Conservation (phyloP, 2,113 vertebrate species). For the Hoplias malabaricus region DNA sequence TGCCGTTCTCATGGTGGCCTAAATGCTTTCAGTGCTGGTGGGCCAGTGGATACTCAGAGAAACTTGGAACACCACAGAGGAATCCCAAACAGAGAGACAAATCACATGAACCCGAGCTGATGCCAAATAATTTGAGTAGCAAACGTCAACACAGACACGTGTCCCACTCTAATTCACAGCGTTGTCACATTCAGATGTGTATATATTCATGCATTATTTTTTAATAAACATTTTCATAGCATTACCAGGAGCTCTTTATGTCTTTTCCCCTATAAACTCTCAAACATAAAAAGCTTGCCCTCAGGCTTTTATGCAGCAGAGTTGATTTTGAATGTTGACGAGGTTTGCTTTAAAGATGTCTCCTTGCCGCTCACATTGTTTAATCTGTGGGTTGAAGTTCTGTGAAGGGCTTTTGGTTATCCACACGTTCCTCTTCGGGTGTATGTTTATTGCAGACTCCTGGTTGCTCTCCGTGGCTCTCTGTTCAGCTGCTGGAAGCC, state of each 20-base stretch:
- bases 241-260: too few species aligned
- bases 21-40: not conserved
- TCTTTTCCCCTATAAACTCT: not conserved
- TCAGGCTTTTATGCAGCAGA: not conserved
- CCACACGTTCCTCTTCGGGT: not conserved
- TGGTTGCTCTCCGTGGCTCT: conserved; percentile 63
- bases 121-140: conserved; percentile 38
- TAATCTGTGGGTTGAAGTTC: not conserved
- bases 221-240: too few species aligned
- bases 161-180: not conserved
- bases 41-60: conserved; percentile 40
- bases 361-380: not conserved
- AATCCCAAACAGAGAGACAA: conserved; percentile 62
- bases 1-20: not conserved
- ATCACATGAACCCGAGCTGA: conserved; percentile 57
- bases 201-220: too few species aligned
- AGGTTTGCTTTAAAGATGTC: not conserved
- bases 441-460: conserved; percentile 42
- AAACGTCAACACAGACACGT: not conserved
- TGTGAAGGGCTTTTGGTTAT: not conserved
- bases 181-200: too few species aligned
- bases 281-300: too few species aligned
- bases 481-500: conserved; percentile 58
- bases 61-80: conserved; percentile 58
- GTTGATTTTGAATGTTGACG: not conserved